Conservation (phyloP, 2,888 invertebrate species). For the Caenorhabditis sulstoni region DNA sequence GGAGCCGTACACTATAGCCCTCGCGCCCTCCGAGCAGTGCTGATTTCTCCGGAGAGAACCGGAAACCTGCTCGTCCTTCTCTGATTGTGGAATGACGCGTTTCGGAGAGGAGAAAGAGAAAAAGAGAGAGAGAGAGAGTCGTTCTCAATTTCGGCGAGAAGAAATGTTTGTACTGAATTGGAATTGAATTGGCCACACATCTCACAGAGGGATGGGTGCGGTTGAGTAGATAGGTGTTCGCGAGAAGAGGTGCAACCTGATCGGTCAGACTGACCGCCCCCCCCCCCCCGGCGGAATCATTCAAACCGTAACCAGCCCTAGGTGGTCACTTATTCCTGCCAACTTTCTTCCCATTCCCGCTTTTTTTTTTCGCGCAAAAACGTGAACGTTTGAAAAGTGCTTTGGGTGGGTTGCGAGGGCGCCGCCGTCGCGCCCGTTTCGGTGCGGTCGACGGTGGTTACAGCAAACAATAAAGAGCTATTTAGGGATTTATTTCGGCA, state of each 20-base stretch:
- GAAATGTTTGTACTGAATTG: slow-evolving; percentile 52
- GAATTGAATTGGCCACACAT: slow-evolving; percentile 24
- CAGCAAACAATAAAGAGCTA: slow-evolving; percentile 57
- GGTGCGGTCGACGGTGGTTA: slow-evolving; percentile 23
- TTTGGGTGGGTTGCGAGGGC: background rate
- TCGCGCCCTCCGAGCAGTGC: too few species aligned
- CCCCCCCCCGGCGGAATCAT: too few species aligned
- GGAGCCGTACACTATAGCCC: too few species aligned
- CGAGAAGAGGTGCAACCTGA: too few species aligned
- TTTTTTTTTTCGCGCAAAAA: slow-evolving; percentile 19
- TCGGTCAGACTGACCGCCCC: too few species aligned
- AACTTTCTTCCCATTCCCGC: slow-evolving; percentile 19
- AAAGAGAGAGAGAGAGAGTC: too few species aligned
- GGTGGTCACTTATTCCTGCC: too few species aligned
- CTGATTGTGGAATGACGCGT: slow-evolving; percentile 49
- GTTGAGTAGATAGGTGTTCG: background rate
- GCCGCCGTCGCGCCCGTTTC: slow-evolving; percentile 8
- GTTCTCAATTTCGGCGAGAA: background rate
- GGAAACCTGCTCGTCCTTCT: slow-evolving; percentile 44
- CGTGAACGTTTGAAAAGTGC: slow-evolving; percentile 42
- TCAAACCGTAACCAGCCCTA: too few species aligned
- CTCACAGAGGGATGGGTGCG: slow-evolving; percentile 8
- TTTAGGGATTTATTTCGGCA: slow-evolving; percentile 59
- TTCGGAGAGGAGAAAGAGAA: too few species aligned
- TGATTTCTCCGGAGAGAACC: slow-evolving; percentile 13